Base-by-base conservation (phyloP, 2,888 invertebrate genomes). In the Cepaea hortensis region DNA sequence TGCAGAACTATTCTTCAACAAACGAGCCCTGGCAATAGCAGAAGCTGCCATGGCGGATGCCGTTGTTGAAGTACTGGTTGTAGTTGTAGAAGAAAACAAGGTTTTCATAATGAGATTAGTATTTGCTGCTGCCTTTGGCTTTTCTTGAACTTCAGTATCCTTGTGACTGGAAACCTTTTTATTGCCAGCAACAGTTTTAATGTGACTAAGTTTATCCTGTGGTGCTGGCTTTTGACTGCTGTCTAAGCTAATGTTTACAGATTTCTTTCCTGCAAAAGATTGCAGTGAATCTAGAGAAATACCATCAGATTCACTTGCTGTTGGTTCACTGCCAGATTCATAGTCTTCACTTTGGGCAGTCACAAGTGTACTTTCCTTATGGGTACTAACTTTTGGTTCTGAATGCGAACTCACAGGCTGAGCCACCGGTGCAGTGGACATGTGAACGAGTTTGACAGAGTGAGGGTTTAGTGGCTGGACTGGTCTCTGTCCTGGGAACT, bases 391-490 rank as follows among this genome's bases (percentile, higher is more conserved):
- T 18, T 89, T 87, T 1, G 93, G 91, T 72, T 91, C 91, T 81
- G 90, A 91, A 61, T 89, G 90, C 2, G 92, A 93, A 55, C 89
- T 86, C 86, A 90, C 90, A 5, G 92, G 92, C 23, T 90, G 90
- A 11, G 91, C 89, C 6, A 90, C 89, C 85, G 91, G 87, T 82
- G 92, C 92, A 75, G 88, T 91, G 18, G 91, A 90, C 87, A 89
- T 91, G 70, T 88, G 85, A 48, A 88, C 85, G 75, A 90, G 90
- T 84, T 90, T 91, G 65, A 75, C 87, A 79, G 91, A 82, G 79
- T 92, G 91, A 70, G 90, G 90, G 89, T 93, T 92, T 68, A 92
- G 81, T 35, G 93, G 92, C 87, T 90, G 91, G 61, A 93, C 90
- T 11, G 92, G 91, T 73, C 92, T 88, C 81, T 90, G 90, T 76